These are phyloP conservation scores for Thaleichthys pacificus DNA, from an alignment of 2,797 vertebrate genomes.

Conservation along the genomic window DNA sequence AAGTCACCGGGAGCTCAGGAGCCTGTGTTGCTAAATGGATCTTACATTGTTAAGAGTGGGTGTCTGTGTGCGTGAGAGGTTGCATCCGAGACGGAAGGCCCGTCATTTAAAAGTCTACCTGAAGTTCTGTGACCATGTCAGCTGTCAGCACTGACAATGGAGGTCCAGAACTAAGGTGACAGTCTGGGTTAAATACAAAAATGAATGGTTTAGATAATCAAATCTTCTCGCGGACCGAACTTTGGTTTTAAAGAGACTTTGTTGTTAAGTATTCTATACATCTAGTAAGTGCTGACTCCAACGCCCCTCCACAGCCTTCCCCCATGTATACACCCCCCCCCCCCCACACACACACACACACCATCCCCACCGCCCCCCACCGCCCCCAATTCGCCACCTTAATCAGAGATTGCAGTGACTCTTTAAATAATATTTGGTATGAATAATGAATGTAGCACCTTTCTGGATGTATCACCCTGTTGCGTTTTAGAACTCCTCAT, in stretches of 20 bases:
- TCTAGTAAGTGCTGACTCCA: background rate
- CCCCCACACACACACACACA: background rate
- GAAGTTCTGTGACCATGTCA: background rate
- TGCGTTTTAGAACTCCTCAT: conserved; percentile 9
- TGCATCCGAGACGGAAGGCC: background rate
- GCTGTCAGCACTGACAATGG: background rate
- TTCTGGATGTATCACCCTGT: conserved; percentile 12
- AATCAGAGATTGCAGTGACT: conserved; percentile 18
- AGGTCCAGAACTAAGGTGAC: background rate
- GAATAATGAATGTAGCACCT: conserved; percentile 24
- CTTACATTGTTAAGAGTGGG: background rate
- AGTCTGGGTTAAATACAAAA: background rate
- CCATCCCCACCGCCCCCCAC: too few species aligned
- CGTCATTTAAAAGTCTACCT: background rate
- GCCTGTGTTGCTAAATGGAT: background rate
- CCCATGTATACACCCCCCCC: background rate
- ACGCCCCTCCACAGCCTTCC: too few species aligned
- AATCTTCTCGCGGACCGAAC: background rate
- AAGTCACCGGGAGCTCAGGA: background rate
- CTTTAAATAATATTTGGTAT: conserved; percentile 28
- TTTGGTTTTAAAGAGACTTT: background rate
- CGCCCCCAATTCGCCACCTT: background rate
- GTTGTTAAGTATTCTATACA: conserved; percentile 27
- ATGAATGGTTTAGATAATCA: background rate
- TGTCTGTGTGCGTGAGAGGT: conserved; percentile 17